Evolutionary conservation across 2,113 vertebrate species (phyloP), one percentile per base, ranked within the genome.

Genomic region (Tauraco erythrolophus): DNA sequence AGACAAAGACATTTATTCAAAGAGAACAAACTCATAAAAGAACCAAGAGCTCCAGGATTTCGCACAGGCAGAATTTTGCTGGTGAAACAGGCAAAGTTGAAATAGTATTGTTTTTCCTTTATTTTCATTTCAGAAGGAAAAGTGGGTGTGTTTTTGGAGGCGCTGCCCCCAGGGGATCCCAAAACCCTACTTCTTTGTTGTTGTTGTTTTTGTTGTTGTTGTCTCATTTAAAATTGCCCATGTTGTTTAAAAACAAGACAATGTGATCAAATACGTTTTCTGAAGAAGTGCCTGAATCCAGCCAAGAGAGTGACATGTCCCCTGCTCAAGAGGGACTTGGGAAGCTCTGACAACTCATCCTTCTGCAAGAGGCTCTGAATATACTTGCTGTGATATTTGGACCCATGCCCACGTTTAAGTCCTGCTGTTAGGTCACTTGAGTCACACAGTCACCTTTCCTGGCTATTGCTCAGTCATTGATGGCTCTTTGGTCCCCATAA

Each of bases 241-340:
- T 27, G 5, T n/a, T 79, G 25, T 22, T 92, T 75, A 39, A 65
- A 84, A 62, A 19, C 22, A 78, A 48, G 22, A 27, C 13, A 65
- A n/a, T 21, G 21, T 54, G 30, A 35, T 35, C 43, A 57, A 57
- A 37, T 39, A 46, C 2, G 14, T 41, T 18, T 58, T 60, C 27
- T 65, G 57, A 80, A 75, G 50, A 41, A 0, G 1, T 22, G 9
- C 28, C 19, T 81, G 14, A 8, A 5, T 19, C 56, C 18, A 19
- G 39, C 14, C 27, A 39, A 4, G 7, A 16, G 7, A 9, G 2
- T 12, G 3, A 7, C 22, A 33, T 0, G 0, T 51, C 19, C 7
- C 4, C 39, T 77, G 35, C n/a, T 61, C 41, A 45, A 39, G 5
- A 76, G 57, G 22, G 37, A 16, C 56, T 53, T n/a, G 16, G 31